Evolutionary conservation across 2,888 invertebrate species (phyloP), one percentile per base, ranked within the genome.

Genomic region (Stenoptilia bipunctidactyla): DNA sequence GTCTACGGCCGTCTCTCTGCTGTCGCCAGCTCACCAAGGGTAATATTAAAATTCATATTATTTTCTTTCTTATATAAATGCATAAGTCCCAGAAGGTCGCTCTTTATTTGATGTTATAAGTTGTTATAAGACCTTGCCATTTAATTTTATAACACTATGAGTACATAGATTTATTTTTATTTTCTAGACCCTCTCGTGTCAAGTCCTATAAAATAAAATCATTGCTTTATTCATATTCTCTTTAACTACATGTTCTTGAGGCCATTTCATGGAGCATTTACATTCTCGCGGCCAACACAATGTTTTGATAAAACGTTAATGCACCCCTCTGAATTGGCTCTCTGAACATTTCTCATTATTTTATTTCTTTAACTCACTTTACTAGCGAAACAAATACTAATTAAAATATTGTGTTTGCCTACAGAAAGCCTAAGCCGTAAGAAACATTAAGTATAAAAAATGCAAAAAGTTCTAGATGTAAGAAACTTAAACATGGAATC

Each of bases 1-100:
- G 82, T 87, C 38, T 88, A 88, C 53, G 87, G 82, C 35, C 76
- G 84, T 45, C 63, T 80, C 15, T 72, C 80, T 30, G 65, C 72
- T 36, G 61, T 79, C 27, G 66, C 80, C 25, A 62, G 60, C 53
- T 56, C 75, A 38, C 67, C 75, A 46, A 79, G 79, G 75, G 77
- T 77, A 58, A 6, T 25, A 6, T 25, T 6, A 6, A 6, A 6
- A 25, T 25, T 25, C 5, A 9, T 25, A n/a, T n/a, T n/a, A n/a
- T n/a, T n/a, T n/a, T n/a, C n/a, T n/a, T n/a, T n/a, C n/a, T n/a
- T n/a, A n/a, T n/a, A n/a, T n/a, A n/a, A n/a, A n/a, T n/a, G n/a
- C n/a, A n/a, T n/a, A n/a, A n/a, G n/a, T n/a, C n/a, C n/a, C n/a
- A n/a, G n/a, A n/a, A n/a, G n/a, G n/a, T n/a, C n/a, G n/a, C n/a